Conservation (phyloP, 2,113 vertebrate genomes). For the Hypanus sabinus region DNA sequence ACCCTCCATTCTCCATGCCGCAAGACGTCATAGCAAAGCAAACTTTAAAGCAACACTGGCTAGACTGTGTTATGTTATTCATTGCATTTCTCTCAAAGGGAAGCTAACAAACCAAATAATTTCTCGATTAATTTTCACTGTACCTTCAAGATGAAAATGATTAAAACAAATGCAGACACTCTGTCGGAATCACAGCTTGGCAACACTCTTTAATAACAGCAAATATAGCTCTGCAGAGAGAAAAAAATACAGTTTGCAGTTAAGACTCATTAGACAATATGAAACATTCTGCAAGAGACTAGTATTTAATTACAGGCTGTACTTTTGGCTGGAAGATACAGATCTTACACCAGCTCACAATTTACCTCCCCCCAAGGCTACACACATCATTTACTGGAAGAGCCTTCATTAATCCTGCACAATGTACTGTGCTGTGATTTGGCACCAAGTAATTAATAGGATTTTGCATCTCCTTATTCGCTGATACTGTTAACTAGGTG, state of each 20-base stretch:
- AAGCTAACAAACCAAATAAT: conserved; percentile 30
- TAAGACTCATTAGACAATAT: conserved; percentile 33
- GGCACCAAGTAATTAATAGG: conserved; percentile 33
- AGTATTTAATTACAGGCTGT: conserved; percentile 36
- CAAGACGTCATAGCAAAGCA: not conserved
- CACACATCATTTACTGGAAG: conserved; percentile 33
- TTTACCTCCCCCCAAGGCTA: conserved; percentile 33
- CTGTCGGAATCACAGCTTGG: conserved; percentile 33
- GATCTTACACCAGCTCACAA: conserved; percentile 20
- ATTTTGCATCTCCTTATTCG: conserved; percentile 22
- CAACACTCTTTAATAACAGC: conserved; percentile 30
- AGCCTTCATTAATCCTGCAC: conserved; percentile 36
- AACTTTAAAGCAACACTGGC: not conserved
- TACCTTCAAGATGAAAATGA: conserved; percentile 28
- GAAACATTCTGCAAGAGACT: conserved; percentile 34
- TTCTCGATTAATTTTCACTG: conserved; percentile 33
- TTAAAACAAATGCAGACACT: conserved; percentile 18
- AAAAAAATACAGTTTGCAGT: conserved; percentile 29
- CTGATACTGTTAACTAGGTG: conserved; percentile 38
- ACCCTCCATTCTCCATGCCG: not conserved
- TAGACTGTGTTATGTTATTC: conserved; percentile 2
- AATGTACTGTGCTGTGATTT: conserved; percentile 29
- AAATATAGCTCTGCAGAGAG: conserved; percentile 22
- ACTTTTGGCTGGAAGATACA: conserved; percentile 33
- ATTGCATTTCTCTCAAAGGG: not conserved